phyloP scores from a whole-genome alignment of 2,797 vertebrate genomes.

The Ctenopoma multispine region DNA sequence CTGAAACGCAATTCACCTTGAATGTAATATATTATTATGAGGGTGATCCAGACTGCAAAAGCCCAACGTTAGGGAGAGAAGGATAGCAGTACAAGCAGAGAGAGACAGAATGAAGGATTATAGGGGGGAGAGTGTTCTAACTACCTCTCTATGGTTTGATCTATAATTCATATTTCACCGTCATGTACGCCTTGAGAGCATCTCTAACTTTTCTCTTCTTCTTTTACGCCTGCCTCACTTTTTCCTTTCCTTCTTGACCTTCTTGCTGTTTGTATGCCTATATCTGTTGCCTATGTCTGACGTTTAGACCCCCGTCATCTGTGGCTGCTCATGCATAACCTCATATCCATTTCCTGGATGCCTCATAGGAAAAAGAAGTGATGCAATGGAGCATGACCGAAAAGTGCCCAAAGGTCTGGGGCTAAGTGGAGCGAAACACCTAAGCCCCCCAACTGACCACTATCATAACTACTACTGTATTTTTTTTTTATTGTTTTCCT shows the following conservation, averaged over 20 bases:
- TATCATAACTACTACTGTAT: neutral
- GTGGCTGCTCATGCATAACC: conserved; percentile 68
- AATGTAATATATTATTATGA: conserved; percentile 26
- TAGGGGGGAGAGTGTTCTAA: conserved; percentile 19
- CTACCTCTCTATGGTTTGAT: conserved; percentile 62
- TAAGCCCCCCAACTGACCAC: conserved; percentile 43
- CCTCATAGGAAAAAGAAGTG: conserved; percentile 57
- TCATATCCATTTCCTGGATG: conserved; percentile 70
- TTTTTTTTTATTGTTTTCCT: neutral
- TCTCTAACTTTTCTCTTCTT: conserved; percentile 36
- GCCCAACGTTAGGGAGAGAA: conserved; percentile 18
- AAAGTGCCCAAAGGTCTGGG: conserved; percentile 44
- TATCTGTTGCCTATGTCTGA: conserved; percentile 45
- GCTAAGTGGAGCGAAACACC: conserved; percentile 70
- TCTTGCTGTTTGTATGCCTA: conserved; percentile 34
- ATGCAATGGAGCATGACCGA: conserved; percentile 58
- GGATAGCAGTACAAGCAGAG: conserved; percentile 16
- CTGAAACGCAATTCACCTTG: conserved; percentile 47
- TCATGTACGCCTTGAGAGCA: conserved; percentile 35
- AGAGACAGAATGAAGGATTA: conserved; percentile 7
- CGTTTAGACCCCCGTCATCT: conserved; percentile 60
- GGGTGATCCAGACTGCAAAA: conserved; percentile 24
- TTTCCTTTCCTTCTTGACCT: conserved; percentile 39
- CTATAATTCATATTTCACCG: conserved; percentile 68
- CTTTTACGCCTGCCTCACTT: conserved; percentile 9